These are phyloP conservation scores for Macrobrachium rosenbergii DNA, from an alignment of 1,140 invertebrate species.

Conservation along the genomic window DNA sequence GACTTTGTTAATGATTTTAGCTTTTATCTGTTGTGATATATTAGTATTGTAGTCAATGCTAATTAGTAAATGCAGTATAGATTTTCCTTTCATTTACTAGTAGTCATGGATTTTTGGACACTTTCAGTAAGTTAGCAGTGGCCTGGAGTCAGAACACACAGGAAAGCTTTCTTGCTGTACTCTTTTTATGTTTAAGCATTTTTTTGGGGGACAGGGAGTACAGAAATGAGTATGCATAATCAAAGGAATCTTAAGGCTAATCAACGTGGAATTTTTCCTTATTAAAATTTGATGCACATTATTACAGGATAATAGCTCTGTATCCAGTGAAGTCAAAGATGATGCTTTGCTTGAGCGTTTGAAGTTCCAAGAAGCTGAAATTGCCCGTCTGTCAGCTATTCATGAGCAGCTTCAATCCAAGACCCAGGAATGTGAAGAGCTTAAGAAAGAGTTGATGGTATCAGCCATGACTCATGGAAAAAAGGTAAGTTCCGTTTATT, in stretches of 20 bases:
- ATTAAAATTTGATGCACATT: slow-evolving; percentile 7
- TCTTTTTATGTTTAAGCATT: not conserved
- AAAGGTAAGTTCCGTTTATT: not conserved
- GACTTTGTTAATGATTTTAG: no score
- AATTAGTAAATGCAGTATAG: no score
- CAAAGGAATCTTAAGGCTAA: not conserved
- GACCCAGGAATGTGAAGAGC: slow-evolving; percentile 58
- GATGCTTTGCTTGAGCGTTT: slow-evolving; percentile 39
- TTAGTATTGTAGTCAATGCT: no score
- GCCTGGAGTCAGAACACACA: no score
- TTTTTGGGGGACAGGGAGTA: not conserved
- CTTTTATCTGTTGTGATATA: no score
- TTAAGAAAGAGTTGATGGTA: slow-evolving; percentile 42
- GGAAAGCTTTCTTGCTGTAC: no score
- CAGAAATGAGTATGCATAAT: no score
- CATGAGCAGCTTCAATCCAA: slow-evolving; percentile 62
- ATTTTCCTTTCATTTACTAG: no score
- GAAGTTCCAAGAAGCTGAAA: slow-evolving; percentile 63
- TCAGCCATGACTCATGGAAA: not conserved
- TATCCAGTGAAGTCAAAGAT: not conserved
- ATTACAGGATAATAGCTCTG: not conserved
- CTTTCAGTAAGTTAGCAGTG: no score
- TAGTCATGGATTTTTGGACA: no score
- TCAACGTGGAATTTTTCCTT: not conserved
- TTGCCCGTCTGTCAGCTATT: slow-evolving; percentile 52